These are phyloP conservation scores for Dolomedes plantarius DNA, from an alignment of 2,888 invertebrate species.

Conservation along the genomic window DNA sequence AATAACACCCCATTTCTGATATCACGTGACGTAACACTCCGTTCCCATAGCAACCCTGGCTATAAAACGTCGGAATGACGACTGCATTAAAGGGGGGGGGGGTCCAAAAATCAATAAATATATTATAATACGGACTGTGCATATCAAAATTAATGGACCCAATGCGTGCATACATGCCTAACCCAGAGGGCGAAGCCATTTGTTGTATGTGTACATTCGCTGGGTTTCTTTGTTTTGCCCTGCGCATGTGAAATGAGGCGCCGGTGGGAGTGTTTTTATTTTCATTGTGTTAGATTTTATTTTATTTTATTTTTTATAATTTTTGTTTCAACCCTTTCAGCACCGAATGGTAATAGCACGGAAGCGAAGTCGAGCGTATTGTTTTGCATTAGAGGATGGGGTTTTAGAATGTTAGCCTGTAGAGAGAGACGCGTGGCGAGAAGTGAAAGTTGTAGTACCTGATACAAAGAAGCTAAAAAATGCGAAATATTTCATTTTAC, in stretches of 20 bases:
- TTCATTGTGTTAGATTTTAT: conserved; percentile 20
- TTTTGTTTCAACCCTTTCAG: conserved; percentile 61
- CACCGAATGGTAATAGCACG: conserved; percentile 57
- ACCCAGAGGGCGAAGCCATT: conserved; percentile 52
- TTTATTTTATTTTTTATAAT: conserved; percentile 18
- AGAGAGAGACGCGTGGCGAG: background rate
- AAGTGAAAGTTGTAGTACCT: background rate
- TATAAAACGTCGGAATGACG: conserved; percentile 71
- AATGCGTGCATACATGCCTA: conserved; percentile 66
- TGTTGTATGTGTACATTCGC: conserved; percentile 65
- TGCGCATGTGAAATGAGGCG: conserved; percentile 65
- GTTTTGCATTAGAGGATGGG: conserved; percentile 28
- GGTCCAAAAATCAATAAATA: conserved; percentile 70
- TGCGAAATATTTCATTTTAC: background rate
- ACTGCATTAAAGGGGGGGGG: conserved; percentile 67
- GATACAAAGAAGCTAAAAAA: background rate
- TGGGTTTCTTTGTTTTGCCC: conserved; percentile 62
- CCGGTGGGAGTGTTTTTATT: conserved; percentile 56
- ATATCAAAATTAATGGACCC: conserved; percentile 70
- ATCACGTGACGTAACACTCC: conserved; percentile 70
- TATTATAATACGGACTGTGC: conserved; percentile 70
- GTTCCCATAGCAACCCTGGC: conserved; percentile 64
- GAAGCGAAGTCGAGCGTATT: conserved; percentile 43
- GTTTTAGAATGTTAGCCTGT: background rate
- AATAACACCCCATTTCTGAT: conserved; percentile 64